Conservation (phyloP, 2,797 vertebrate genomes). For the Pangasius djambal region DNA sequence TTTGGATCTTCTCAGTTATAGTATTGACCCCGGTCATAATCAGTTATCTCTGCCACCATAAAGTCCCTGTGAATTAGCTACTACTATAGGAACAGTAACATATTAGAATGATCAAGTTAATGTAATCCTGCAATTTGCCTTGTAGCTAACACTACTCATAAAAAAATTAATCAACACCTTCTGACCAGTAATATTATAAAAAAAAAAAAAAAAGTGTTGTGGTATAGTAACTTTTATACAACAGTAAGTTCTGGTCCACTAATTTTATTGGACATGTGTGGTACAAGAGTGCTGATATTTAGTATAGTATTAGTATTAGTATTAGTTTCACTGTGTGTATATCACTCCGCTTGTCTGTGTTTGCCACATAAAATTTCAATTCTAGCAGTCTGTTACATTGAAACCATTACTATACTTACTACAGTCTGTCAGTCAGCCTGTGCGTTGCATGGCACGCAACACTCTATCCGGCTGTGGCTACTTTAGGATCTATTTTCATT, state of each 20-base stretch:
- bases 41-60: background rate
- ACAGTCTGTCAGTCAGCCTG: too few species aligned
- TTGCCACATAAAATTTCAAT: background rate
- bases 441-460: too few species aligned
- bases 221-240: background rate
- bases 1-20: too few species aligned
- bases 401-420: background rate
- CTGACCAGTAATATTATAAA: background rate
- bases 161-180: background rate
- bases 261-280: background rate
- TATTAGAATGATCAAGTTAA: background rate
- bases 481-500: background rate
- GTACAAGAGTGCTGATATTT: too few species aligned
- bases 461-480: too few species aligned
- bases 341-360: too few species aligned
- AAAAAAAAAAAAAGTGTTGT: background rate
- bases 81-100: background rate
- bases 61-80: background rate
- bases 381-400: background rate
- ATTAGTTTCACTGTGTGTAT: too few species aligned
- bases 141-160: background rate
- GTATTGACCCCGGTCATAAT: too few species aligned
- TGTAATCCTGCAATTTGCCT: background rate
- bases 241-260: background rate
- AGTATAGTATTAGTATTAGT: too few species aligned